Evolutionary conservation across 2,113 vertebrate species (phyloP).

Genomic region (Corythaixoides concolor): DNA sequence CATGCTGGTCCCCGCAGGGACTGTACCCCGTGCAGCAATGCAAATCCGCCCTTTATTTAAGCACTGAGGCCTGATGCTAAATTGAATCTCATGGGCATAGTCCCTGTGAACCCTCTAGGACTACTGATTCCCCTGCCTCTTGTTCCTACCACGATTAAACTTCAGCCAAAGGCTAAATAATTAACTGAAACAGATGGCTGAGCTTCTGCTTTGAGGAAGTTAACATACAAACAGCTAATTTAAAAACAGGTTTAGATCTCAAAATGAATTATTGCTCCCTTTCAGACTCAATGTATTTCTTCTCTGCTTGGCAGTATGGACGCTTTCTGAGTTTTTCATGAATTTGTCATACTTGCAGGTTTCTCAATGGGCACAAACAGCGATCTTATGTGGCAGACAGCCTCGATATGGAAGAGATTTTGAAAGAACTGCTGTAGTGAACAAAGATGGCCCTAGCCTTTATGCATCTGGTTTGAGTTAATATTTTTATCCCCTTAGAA

Average conservation of each 20-base stretch:
- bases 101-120: not conserved
- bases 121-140: not conserved
- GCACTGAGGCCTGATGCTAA: not conserved
- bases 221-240: not conserved
- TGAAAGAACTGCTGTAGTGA: not conserved
- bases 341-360: not conserved
- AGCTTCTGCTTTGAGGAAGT: not conserved
- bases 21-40: not conserved
- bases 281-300: not conserved
- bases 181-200: not conserved
- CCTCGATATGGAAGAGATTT: not conserved
- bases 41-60: not conserved
- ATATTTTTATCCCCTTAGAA: conserved; percentile 34
- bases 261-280: not conserved
- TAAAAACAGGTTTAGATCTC: not conserved
- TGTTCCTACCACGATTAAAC: not conserved
- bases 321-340: not conserved
- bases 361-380: not conserved
- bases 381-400: not conserved
- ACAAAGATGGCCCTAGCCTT: not conserved
- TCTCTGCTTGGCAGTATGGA: not conserved
- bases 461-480: conserved; percentile 33
- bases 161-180: not conserved
- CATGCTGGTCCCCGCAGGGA: not conserved
- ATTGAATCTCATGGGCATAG: not conserved